Evolutionary conservation across 1,140 invertebrate genomes (phyloP).

Genomic region (Cylas formicarius): DNA sequence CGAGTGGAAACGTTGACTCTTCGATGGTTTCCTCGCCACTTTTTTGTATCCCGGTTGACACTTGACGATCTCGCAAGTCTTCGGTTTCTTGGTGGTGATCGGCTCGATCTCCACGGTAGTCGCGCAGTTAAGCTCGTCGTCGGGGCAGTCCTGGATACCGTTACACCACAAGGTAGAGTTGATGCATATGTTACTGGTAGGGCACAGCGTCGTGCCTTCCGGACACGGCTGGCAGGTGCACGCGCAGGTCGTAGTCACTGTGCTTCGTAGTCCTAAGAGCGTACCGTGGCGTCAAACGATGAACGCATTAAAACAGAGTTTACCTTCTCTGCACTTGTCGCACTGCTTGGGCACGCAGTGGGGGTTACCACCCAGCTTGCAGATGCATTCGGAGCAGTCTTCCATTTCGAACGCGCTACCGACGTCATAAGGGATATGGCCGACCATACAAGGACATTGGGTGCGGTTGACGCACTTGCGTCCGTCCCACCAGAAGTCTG

Average conservation of each 20-base stretch:
- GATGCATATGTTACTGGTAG: conserved; percentile 68
- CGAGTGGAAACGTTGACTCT: conserved; percentile 29
- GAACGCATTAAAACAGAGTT: conserved; percentile 6
- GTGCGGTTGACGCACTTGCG: conserved; percentile 56
- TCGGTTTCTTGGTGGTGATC: conserved; percentile 18
- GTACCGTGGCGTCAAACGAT: no score
- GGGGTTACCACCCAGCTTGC: conserved; percentile 60
- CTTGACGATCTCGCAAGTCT: conserved; percentile 19
- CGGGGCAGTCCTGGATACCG: conserved; percentile 72
- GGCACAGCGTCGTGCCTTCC: conserved; percentile 57
- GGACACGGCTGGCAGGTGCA: conserved; percentile 71
- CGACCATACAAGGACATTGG: conserved; percentile 69
- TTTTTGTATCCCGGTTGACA: conserved; percentile 54
- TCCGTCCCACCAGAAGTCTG: conserved; percentile 61
- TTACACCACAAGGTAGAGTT: conserved; percentile 68
- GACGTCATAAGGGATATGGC: conserved; percentile 58
- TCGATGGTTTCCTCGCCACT: conserved; percentile 26
- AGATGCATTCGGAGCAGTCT: conserved; percentile 69
- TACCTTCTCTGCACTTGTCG: conserved; percentile 51
- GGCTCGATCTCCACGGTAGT: conserved; percentile 6
- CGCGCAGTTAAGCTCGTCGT: conserved; percentile 69
- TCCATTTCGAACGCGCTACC: conserved; percentile 59
- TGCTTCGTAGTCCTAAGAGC: conserved; percentile 48
- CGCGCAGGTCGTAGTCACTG: conserved; percentile 52
- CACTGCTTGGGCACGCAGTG: conserved; percentile 62